These are phyloP conservation scores for Momotus momota DNA, from an alignment of 2,797 vertebrate genomes.

Conservation along the genomic window DNA sequence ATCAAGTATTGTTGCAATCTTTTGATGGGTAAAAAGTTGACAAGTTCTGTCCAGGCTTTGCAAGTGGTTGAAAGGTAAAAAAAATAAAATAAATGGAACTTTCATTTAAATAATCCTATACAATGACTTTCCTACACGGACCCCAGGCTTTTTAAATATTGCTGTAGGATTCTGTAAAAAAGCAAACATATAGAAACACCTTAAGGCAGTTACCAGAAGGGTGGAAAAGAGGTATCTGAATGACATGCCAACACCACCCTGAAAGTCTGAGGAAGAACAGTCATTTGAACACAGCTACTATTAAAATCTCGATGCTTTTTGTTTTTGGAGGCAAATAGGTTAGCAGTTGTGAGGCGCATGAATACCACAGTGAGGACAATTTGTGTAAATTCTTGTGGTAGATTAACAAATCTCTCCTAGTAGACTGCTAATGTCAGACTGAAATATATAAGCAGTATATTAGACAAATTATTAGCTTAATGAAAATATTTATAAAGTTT, in stretches of 20 bases:
- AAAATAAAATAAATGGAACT: neutral
- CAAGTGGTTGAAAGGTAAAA: neutral
- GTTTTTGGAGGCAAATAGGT: neutral
- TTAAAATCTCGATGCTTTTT: neutral
- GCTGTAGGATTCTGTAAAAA: neutral
- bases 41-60: neutral
- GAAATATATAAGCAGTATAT: neutral
- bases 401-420: neutral
- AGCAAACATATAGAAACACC: accelerated
- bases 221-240: neutral
- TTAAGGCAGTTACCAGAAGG: neutral
- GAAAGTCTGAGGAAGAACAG: neutral
- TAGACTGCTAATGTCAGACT: neutral
- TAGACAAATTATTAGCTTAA: neutral
- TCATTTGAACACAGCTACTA: neutral
- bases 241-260: neutral
- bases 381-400: neutral
- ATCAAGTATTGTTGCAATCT: neutral
- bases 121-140: neutral
- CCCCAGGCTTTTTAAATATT: neutral
- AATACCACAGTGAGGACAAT: neutral
- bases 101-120: neutral
- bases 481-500: neutral
- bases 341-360: neutral
- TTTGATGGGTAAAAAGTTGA: neutral